A percentile compares a stretch with the other conserved stretches of the same genome.
phyloP scores from a whole-genome alignment of 2,113 vertebrate genomes.

The Myotis yumanensis region DNA sequence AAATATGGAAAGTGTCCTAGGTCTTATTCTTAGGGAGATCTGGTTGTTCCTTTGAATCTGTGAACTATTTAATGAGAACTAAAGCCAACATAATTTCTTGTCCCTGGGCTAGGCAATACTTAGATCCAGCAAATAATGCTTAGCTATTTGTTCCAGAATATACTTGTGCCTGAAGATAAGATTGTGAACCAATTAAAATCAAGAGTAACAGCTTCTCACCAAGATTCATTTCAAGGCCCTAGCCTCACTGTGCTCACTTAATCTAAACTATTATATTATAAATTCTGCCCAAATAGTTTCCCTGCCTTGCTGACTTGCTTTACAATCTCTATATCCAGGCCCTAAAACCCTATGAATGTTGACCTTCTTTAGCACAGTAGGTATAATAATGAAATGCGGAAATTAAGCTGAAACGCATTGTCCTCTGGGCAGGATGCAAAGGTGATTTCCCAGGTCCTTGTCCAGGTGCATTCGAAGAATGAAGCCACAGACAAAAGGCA shows the following conservation, averaged over 20 bases:
- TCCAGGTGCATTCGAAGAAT: no score
- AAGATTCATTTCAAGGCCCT: conserved; percentile 11
- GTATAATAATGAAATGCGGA: no score
- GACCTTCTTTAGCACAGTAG: background rate
- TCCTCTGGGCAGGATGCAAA: no score
- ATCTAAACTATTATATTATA: conserved; percentile 10
- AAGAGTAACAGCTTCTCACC: background rate
- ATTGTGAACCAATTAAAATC: conserved; percentile 23
- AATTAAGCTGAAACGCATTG: no score
- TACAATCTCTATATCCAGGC: background rate
- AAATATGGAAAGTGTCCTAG: background rate
- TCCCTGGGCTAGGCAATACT: background rate
- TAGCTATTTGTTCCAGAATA: background rate
- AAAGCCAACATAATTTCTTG: background rate
- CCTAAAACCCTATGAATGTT: background rate
- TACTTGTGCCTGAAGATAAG: background rate
- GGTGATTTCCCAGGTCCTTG: no score
- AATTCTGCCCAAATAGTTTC: background rate
- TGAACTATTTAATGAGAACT: background rate
- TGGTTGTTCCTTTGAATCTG: background rate
- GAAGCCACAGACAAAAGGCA: no score
- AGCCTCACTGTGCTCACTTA: background rate
- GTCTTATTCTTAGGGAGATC: background rate
- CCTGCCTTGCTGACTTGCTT: background rate
- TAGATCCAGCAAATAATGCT: background rate